Conservation (phyloP, 2,113 vertebrate genomes). For the Dascyllus trimaculatus region DNA sequence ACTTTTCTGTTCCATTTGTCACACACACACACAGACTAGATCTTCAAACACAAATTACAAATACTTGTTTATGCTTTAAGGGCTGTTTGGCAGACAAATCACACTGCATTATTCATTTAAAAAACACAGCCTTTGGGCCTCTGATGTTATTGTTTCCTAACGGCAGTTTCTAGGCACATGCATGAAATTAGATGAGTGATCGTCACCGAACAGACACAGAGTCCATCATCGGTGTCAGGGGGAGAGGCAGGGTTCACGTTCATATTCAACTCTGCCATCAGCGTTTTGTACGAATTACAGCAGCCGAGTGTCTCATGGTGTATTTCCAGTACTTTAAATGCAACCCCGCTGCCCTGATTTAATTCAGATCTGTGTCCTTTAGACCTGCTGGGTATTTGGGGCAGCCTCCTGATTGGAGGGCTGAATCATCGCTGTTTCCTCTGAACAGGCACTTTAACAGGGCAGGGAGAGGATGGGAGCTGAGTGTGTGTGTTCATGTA, state of each 20-base stretch:
- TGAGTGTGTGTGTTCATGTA: constrained; percentile 11
- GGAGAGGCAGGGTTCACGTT: not conserved
- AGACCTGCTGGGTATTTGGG: constrained; percentile 30
- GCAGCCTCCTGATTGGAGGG: constrained; percentile 35
- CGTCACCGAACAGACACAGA: not conserved
- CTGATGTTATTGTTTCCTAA: constrained; percentile 15
- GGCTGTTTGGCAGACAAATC: not conserved
- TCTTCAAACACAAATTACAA: constrained; percentile 16
- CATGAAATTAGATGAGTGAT: constrained; percentile 24
- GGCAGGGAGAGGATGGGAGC: not conserved
- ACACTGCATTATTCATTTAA: constrained; percentile 31
- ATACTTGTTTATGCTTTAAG: constrained; percentile 26
- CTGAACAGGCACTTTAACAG: constrained; percentile 29
- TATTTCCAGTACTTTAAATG: constrained; percentile 12
- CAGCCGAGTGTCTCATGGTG: not conserved
- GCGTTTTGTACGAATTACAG: not conserved
- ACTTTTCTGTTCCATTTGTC: not conserved
- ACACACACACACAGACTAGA: not conserved
- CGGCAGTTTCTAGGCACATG: not conserved
- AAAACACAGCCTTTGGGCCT: not conserved
- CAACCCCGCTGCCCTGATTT: constrained; percentile 8
- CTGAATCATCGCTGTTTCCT: constrained; percentile 46
- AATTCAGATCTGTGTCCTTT: constrained; percentile 20
- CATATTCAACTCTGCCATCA: not conserved
- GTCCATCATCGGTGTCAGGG: not conserved